Percentiles rank a stretch among this genome's conserved stretches.
phyloP scores from a whole-genome alignment of 2,888 invertebrate species.

The Drosophila niveifrons region DNA sequence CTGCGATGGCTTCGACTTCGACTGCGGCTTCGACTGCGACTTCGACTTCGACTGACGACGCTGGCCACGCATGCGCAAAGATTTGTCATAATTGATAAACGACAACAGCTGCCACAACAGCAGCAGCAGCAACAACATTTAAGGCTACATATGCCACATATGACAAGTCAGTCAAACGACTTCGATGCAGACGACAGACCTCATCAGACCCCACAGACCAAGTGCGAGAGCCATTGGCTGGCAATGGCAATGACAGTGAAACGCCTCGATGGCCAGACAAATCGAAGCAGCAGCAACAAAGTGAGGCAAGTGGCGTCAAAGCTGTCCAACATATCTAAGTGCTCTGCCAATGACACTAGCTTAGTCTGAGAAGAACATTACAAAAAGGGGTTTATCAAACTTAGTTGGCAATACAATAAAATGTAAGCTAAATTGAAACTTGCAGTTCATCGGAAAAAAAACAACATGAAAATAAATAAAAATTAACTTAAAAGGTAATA shows the following conservation, averaged over 20 bases:
- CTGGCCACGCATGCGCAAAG: constrained; percentile 84
- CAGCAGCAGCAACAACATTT: constrained; percentile 32
- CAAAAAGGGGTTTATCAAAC: too few species aligned
- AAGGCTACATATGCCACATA: constrained; percentile 54
- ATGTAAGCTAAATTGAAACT: too few species aligned
- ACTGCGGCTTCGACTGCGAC: not conserved
- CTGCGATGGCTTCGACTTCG: constrained; percentile 36
- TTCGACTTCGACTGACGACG: constrained; percentile 32
- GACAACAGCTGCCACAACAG: constrained; percentile 58
- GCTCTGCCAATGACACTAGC: too few species aligned
- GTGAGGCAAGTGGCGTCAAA: not conserved
- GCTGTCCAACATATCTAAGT: too few species aligned
- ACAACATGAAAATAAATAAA: too few species aligned
- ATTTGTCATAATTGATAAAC: constrained; percentile 85
- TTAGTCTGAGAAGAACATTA: too few species aligned
- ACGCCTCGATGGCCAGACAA: constrained; percentile 68
- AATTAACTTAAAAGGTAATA: too few species aligned
- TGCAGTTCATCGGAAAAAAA: too few species aligned
- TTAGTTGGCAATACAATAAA: too few species aligned
- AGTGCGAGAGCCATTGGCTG: constrained; percentile 26
- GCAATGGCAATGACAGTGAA: constrained; percentile 61
- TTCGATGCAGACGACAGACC: constrained; percentile 28
- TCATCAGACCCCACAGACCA: constrained; percentile 27
- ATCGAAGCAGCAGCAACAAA: constrained; percentile 56
- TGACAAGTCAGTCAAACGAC: constrained; percentile 49